phyloP scores from a whole-genome alignment of 1,140 invertebrate genomes.

The Parapsyche elsis region DNA sequence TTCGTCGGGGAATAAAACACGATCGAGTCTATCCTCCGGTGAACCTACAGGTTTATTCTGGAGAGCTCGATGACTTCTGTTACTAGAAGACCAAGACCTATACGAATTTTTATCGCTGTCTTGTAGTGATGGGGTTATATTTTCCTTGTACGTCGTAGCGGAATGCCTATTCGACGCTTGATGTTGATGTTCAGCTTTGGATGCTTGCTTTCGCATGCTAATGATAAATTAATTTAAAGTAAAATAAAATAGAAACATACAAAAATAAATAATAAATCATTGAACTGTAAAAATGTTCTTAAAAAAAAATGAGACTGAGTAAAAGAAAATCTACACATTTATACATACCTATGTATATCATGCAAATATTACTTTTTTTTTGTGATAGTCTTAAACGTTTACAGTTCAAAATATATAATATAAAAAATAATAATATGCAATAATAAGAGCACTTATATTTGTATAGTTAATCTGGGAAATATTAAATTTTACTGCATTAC shows the following conservation, averaged over 20 bases:
- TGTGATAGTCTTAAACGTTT: background rate
- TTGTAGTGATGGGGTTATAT: conserved; percentile 56
- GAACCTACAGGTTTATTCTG: conserved; percentile 26
- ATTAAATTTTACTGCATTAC: background rate
- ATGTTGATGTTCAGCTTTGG: conserved; percentile 49
- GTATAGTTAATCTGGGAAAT: background rate
- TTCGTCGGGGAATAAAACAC: conserved; percentile 75
- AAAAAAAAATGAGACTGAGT: background rate
- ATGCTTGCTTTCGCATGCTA: conserved; percentile 49
- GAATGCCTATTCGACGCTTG: conserved; percentile 40
- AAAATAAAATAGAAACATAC: conserved; percentile 1
- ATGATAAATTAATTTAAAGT: conserved; percentile 31
- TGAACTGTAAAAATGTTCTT: background rate
- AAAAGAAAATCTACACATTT: conserved; percentile 2
- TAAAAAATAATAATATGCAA: conserved; percentile 7
- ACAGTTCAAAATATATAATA: background rate
- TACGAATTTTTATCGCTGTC: conserved; percentile 51
- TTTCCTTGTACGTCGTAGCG: conserved; percentile 58
- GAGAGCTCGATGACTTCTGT: conserved; percentile 42
- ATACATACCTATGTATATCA: background rate
- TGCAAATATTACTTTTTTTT: conserved; percentile 5
- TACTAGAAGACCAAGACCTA: conserved; percentile 41
- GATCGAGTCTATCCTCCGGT: conserved; percentile 63
- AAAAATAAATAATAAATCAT: conserved; percentile 19
- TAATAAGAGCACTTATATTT: background rate